phyloP scores from a whole-genome alignment of 1,140 invertebrate species.

The Vollenhovia emeryi region DNA sequence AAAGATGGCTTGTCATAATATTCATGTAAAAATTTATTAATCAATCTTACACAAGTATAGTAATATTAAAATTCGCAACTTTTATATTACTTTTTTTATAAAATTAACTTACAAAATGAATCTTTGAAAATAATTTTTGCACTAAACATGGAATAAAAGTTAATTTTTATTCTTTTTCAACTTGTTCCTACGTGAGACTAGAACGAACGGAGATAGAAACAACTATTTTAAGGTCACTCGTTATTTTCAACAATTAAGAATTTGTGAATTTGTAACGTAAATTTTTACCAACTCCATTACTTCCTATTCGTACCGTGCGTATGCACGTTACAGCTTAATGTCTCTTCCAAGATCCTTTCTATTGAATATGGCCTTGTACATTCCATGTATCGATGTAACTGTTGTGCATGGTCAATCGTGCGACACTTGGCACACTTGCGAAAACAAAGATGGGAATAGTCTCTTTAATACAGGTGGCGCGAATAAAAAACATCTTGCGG shows the following conservation, averaged over 20 bases:
- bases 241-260: background rate
- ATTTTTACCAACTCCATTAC: background rate
- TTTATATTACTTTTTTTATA: too few relatives aligned
- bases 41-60: too few relatives aligned
- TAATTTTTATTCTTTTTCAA: background rate
- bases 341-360: background rate
- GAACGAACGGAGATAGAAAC: background rate
- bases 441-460: background rate
- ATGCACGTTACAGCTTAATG: background rate
- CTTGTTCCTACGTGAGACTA: background rate
- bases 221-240: background rate
- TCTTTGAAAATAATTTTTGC: too few relatives aligned
- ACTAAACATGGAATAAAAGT: background rate
- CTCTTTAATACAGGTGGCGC: background rate
- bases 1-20: background rate
- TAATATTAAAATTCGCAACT: too few relatives aligned
- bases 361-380: slow-evolving; percentile 4
- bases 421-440: background rate
- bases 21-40: too few relatives aligned
- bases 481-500: background rate
- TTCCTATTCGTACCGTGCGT: background rate
- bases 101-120: too few relatives aligned
- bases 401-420: background rate
- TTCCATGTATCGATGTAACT: background rate
- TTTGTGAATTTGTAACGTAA: background rate